Conservation (phyloP, 2,888 invertebrate genomes). For the Oscheius sp. region DNA sequence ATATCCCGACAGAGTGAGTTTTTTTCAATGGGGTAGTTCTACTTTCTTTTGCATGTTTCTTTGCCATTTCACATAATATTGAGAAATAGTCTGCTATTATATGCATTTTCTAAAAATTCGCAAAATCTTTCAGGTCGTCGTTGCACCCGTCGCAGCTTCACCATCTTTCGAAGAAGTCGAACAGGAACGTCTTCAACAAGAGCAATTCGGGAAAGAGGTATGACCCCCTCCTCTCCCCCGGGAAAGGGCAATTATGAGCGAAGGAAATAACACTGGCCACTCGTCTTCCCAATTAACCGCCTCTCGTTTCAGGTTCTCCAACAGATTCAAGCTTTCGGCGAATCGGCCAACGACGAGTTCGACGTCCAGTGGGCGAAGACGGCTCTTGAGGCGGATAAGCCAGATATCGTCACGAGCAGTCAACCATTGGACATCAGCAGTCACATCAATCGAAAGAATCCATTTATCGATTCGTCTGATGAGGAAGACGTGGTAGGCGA, state of each 20-base stretch:
- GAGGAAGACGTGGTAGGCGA: conserved; percentile 57
- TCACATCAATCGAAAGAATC: conserved; percentile 44
- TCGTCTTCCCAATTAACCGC: background rate
- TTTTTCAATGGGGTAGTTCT: no score
- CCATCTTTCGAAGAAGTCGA: conserved; percentile 60
- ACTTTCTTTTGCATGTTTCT: conserved; percentile 34
- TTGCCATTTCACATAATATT: background rate
- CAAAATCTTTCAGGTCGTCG: no score
- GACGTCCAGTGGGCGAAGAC: conserved; percentile 67
- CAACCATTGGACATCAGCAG: conserved; percentile 20
- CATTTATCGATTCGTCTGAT: conserved; percentile 62
- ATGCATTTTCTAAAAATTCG: conserved; percentile 32
- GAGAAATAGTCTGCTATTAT: no score
- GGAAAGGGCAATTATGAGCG: background rate
- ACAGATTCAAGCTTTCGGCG: conserved; percentile 68
- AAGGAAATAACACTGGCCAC: background rate
- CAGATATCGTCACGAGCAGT: background rate
- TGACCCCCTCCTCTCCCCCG: background rate
- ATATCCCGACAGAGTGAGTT: conserved; percentile 66
- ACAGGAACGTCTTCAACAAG: conserved; percentile 58
- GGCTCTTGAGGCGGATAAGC: conserved; percentile 9
- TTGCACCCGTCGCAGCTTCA: conserved; percentile 65
- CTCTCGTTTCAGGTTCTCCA: conserved; percentile 33
- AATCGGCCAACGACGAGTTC: conserved; percentile 68
- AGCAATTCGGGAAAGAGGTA: conserved; percentile 60